Percentiles rank a stretch among this genome's conserved stretches.
Conservation (phyloP, 2,797 vertebrate genomes). For the Tokudaia tokunoshimensis region DNA sequence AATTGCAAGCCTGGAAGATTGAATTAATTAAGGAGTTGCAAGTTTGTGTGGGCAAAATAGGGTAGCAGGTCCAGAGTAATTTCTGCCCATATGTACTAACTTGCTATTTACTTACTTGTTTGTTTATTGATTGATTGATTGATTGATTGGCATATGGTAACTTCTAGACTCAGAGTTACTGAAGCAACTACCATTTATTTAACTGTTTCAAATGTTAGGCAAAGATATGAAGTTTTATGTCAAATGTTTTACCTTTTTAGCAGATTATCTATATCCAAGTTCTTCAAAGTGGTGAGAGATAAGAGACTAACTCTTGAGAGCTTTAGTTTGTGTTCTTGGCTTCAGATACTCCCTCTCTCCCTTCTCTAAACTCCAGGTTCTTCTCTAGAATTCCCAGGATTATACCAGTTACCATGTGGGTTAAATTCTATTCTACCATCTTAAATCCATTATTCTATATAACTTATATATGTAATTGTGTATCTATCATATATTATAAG, state of each 20-base stretch:
- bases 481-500: not conserved
- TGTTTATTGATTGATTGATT: too few relatives aligned
- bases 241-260: not conserved
- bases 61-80: rapidly evolving
- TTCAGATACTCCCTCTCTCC: not conserved
- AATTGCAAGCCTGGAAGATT: too few relatives aligned
- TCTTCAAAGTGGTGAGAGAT: not conserved
- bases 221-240: not conserved
- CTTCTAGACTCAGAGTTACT: not conserved
- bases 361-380: not conserved
- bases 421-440: not conserved
- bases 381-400: not conserved
- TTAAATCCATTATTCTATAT: not conserved
- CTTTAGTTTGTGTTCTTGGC: not conserved
- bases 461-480: not conserved
- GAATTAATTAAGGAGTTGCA: not conserved
- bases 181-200: not conserved
- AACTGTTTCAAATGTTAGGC: not conserved
- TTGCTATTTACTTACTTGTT: too few relatives aligned
- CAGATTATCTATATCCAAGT: not conserved
- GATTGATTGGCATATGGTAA: not conserved
- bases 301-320: not conserved
- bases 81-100: too few relatives aligned
- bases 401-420: not conserved
- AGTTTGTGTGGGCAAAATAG: not conserved